Base-by-base conservation (phyloP, 2,797 vertebrate genomes). In the Trematomus bernacchii region DNA sequence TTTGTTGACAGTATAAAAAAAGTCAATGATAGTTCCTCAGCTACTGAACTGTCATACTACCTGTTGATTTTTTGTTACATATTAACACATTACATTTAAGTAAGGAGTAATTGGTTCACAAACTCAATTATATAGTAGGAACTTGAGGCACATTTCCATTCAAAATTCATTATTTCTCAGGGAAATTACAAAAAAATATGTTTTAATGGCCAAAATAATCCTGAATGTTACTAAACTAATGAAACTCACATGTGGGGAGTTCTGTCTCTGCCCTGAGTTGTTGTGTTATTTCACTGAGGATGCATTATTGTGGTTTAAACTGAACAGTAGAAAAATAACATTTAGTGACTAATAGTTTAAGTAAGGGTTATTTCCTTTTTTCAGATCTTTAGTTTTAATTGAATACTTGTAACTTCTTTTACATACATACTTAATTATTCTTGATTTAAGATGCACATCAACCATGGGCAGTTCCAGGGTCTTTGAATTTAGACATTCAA, bases 311-410 rank as follows among this genome's bases (percentile, higher is more conserved):
- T 74, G 61, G 71, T 69, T 66, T 27, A 30, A 16, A 40, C 12
- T n/a, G 44, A 82, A 61, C 44, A 61, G 65, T 61, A 12, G 65
- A 60, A 67, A 62, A 67, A 73, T 40, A 14, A 60, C 21, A 30
- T 27, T 70, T 33, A 47, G 10, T 33, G 27, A 53, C 40, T 27
- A 27, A 54, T 61, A 21, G 6, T 62, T 61, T 54, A 10, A n/a
- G 13, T 53, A 5, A 62, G 44, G 8, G 3, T 5, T 27, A 27
- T 27, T 27, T 27, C 4, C 4, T 58, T 51, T 64, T 63, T 57
- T 44, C 27, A 51, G 69, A 69, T 40, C 10, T 37, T 8, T 23
- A 30, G 27, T 27, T 27, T 27, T 27, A 53, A 72, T 37, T 43
- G 11, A 57, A 64, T 47, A 70, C 59, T 27, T 62, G 13, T 21